These are phyloP conservation scores for Halcyon chelicuti DNA, from an alignment of 2,797 vertebrate species.

Conservation along the genomic window DNA sequence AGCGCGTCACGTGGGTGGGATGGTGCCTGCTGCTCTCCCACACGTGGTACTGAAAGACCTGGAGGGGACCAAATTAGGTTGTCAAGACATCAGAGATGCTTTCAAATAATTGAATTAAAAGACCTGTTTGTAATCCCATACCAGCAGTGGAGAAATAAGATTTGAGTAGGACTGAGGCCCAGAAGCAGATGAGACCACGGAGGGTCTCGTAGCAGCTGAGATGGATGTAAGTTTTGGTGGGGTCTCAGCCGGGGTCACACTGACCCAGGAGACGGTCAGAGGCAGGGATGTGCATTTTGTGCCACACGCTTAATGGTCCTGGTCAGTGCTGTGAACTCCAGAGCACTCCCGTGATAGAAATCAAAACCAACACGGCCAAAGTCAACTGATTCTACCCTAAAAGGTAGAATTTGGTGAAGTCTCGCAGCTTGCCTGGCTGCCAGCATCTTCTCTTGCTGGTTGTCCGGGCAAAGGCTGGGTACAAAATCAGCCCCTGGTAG, in stretches of 20 bases:
- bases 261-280: not conserved
- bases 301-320: rapidly evolving
- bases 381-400: not conserved
- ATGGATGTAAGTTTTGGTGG: not conserved
- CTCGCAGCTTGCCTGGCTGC: not conserved
- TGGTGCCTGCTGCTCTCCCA: not conserved
- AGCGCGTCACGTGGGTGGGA: not conserved
- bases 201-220: not conserved
- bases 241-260: not conserved
- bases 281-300: not conserved
- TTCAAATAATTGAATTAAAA: not conserved
- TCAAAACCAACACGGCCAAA: not conserved
- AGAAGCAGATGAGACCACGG: not conserved
- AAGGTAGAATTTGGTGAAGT: not conserved
- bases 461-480: not conserved
- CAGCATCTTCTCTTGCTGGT: not conserved
- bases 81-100: not conserved
- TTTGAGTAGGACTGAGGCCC: not conserved
- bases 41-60: not conserved
- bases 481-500: not conserved
- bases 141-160: not conserved
- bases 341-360: not conserved
- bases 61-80: not conserved
- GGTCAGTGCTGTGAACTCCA: not conserved
- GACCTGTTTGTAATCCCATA: not conserved